Percentiles rank a stretch among this genome's conserved stretches.
These are phyloP conservation scores for Euproctis similis DNA, from an alignment of 2,888 invertebrate species.

Conservation along the genomic window DNA sequence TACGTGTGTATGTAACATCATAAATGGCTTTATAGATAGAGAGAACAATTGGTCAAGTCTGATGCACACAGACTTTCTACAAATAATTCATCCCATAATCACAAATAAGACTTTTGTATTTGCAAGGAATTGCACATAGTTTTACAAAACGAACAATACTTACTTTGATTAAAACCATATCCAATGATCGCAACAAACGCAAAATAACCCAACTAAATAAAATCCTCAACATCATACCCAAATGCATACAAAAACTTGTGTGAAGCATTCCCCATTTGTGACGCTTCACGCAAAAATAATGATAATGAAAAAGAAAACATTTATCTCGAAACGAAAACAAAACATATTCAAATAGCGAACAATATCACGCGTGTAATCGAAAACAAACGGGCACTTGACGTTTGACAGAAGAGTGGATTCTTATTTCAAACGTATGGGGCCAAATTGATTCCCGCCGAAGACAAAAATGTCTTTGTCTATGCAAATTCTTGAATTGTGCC, in stretches of 20 bases:
- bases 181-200: constrained; percentile 2
- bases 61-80: no score
- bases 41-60: no score
- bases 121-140: no score
- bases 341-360: constrained; percentile 10
- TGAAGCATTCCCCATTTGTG: constrained; percentile 2
- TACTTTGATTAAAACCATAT: no score
- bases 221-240: no score
- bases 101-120: no score
- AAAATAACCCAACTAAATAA: constrained; percentile 2
- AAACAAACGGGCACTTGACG: constrained; percentile 16
- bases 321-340: constrained; percentile 2
- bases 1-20: no score
- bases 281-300: constrained; percentile 1
- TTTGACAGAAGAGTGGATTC: constrained; percentile 19
- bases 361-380: constrained; percentile 11
- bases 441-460: constrained; percentile 16
- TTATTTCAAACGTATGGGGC: constrained; percentile 19
- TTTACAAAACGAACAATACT: no score
- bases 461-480: constrained; percentile 10
- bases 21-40: no score
- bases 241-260: no score
- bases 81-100: no score
- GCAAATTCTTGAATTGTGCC: constrained; percentile 4
- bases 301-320: not conserved